Evolutionary conservation across 2,797 vertebrate genomes (phyloP).

Genomic region (Microchirus variegatus): DNA sequence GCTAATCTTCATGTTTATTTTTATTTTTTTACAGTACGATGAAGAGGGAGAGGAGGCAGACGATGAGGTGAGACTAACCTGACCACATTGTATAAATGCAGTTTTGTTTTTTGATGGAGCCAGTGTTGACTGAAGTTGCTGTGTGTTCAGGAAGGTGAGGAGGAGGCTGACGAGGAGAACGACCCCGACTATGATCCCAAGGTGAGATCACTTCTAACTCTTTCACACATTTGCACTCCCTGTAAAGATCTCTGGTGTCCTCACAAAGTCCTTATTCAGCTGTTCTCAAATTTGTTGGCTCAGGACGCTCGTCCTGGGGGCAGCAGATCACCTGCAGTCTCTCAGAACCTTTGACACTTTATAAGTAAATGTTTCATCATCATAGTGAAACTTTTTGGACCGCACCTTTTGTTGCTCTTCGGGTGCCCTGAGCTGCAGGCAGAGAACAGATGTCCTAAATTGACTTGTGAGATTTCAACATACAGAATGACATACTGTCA

Average conservation of each 20-base stretch:
- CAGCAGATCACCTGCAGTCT: not conserved
- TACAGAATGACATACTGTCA: constrained; percentile 72
- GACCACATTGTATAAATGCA: not conserved
- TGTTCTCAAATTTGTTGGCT: constrained; percentile 56
- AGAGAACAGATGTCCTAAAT: constrained; percentile 37
- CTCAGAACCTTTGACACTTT: not conserved
- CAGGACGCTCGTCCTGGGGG: constrained; percentile 18
- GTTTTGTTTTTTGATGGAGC: not conserved
- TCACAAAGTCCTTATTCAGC: constrained; percentile 50
- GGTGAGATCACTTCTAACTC: constrained; percentile 77
- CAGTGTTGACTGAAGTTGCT: constrained; percentile 23
- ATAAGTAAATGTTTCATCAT: not conserved
- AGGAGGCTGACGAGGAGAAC: constrained; percentile 98
- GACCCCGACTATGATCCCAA: constrained; percentile 97
- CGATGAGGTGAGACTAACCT: constrained; percentile 87
- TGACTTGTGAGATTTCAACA: constrained; percentile 63
- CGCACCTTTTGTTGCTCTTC: not conserved
- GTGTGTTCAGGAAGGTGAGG: constrained; percentile 91
- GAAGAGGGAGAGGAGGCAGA: constrained; percentile 98
- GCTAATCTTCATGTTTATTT: too few species aligned
- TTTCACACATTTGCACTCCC: constrained; percentile 1
- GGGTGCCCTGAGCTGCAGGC: constrained; percentile 35
- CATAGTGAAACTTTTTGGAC: not conserved
- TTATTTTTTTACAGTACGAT: constrained; percentile 87
- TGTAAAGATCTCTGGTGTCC: constrained; percentile 43